Conservation (phyloP, 2,113 vertebrate species). For the Benitochromis conjunctus region DNA sequence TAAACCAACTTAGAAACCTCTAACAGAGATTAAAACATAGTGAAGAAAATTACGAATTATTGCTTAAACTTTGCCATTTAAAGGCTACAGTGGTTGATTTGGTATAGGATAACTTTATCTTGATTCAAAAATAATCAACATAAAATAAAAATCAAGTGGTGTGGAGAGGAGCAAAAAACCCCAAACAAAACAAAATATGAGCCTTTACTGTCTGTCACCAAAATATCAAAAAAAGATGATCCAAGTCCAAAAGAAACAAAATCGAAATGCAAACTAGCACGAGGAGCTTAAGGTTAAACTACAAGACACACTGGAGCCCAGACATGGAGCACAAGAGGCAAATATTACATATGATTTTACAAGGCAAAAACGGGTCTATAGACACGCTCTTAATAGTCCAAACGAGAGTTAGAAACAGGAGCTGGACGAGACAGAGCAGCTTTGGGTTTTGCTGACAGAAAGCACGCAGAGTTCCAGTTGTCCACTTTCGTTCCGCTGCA, state of each 20-base stretch:
- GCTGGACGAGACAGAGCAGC: not conserved
- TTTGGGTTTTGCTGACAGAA: not conserved
- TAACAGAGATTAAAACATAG: not conserved
- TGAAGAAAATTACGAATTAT: rapidly evolving
- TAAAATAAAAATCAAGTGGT: rapidly evolving
- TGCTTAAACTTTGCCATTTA: rapidly evolving
- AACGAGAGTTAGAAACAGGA: not conserved
- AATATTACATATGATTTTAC: not conserved
- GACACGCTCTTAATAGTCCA: not conserved
- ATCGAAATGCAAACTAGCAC: not conserved
- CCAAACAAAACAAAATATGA: not conserved
- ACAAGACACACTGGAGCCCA: not conserved
- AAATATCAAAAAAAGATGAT: not conserved
- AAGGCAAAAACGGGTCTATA: not conserved
- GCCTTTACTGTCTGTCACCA: not conserved
- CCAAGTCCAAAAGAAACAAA: not conserved
- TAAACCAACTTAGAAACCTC: not conserved
- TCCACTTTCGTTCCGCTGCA: not conserved
- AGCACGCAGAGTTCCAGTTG: not conserved
- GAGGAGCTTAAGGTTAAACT: not conserved
- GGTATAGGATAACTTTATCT: not conserved
- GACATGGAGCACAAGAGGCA: not conserved
- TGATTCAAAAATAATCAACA: not conserved
- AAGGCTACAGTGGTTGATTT: not conserved
- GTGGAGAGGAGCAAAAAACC: not conserved